A percentile compares a stretch with the other conserved stretches of the same genome.
Evolutionary conservation across 92 coral and sea anemone species (phyloP).

Genomic region (Phenganax marumi): DNA sequence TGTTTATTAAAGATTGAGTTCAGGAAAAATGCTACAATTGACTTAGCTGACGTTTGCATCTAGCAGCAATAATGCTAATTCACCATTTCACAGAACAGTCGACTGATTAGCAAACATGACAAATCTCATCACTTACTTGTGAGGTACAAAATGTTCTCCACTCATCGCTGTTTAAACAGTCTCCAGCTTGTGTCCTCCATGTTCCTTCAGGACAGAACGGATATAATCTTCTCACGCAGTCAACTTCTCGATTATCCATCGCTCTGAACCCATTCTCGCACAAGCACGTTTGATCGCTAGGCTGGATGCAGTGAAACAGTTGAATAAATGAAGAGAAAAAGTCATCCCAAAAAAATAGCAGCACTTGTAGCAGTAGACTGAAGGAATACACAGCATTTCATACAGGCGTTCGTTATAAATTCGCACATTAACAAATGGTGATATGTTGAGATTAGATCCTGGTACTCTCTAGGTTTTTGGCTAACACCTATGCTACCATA

Average conservation of each 20-base stretch:
- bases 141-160: slow-evolving; percentile 66
- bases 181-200: slow-evolving; percentile 71
- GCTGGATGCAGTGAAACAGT: slow-evolving; percentile 48
- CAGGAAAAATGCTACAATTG: too few species aligned
- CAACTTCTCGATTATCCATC: slow-evolving; percentile 70
- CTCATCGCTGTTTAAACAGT: slow-evolving; percentile 56
- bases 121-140: slow-evolving; percentile 8
- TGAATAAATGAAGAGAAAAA: background rate
- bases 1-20: too few species aligned
- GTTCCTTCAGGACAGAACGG: slow-evolving; percentile 70
- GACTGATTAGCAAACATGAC: background rate
- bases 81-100: background rate
- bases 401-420: too few species aligned
- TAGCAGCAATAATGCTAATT: too few species aligned
- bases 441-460: background rate
- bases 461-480: background rate
- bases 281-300: slow-evolving; percentile 66
- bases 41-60: too few species aligned
- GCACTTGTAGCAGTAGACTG: too few species aligned
- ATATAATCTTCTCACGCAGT: slow-evolving; percentile 72
- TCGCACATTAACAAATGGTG: background rate
- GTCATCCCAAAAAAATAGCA: too few species aligned
- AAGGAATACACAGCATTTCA: too few species aligned
- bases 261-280: slow-evolving; percentile 68
- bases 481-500: background rate